Evolutionary conservation across 1,140 invertebrate genomes (phyloP), one percentile per base, ranked within the genome.

Genomic region (Pseudobourletiella spinata): DNA sequence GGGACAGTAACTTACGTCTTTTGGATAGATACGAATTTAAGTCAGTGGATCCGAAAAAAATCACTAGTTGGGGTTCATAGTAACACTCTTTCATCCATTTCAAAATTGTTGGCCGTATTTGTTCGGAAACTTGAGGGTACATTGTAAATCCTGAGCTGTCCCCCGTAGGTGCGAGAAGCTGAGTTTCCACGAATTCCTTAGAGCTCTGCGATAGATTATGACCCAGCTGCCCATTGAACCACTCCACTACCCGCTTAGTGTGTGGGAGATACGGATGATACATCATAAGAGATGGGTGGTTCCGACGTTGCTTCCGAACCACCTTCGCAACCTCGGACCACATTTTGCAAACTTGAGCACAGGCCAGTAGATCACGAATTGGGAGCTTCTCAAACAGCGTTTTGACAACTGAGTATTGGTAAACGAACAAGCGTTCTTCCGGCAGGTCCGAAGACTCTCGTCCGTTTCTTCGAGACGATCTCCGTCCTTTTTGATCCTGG

Each of bases 191-290:
- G 30, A 54, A 54, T 28, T 30, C 30, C 24, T 22, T 26, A 22
- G 42, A 14, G 54, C 30, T 6, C 3, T 32, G 11, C 16, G 46
- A 39, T 15, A 60, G 54, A 2, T 57, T 32, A 18, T 35, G 24
- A 3, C 59, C 56, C 16, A 60, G 2, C 8, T 14, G 32, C n/a
- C 46, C 55, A 26, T 63, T 65, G 32, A 57, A 65, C 20, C 59
- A 66, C 16, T 66, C 64, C 15, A 66, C 43, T 8, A 59, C 56
- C 32, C 46, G 26, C 28, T 55, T 57, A 3, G 60, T 61, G 26
- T 66, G 55, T 3, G 59, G 55, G 22, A 54, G 29, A 59, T 59
- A 66, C 1, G 64, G 59, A 22, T 66, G 64, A 54, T 44, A 54
- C 15, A 62, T 16, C 6, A 63, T 29, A 6, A 46, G 16, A 20